Evolutionary conservation across 2,797 vertebrate genomes (phyloP).

Genomic region (Eulemur coronatus): DNA sequence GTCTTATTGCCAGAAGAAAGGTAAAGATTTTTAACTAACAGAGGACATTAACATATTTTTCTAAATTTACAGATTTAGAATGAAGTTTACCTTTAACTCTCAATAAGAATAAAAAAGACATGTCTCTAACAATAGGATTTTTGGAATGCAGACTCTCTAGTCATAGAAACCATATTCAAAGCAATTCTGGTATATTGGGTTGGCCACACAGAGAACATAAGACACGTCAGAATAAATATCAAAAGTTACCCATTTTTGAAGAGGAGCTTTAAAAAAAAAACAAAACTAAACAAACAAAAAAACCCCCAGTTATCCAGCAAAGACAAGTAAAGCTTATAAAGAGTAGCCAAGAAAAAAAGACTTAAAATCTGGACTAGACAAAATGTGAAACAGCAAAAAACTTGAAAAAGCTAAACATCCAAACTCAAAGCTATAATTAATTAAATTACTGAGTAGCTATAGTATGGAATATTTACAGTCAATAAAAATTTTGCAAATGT

Average conservation of each 20-base stretch:
- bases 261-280: too few relatives aligned
- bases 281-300: too few relatives aligned
- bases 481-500: neutral
- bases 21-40: constrained; percentile 2
- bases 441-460: neutral
- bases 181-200: neutral
- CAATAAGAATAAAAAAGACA: neutral
- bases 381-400: neutral
- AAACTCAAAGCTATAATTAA: neutral
- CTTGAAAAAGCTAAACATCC: neutral
- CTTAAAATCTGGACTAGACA: neutral
- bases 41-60: neutral
- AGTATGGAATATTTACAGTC: neutral
- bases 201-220: neutral
- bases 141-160: neutral
- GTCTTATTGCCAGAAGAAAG: neutral
- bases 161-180: neutral
- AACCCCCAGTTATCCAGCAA: neutral
- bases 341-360: neutral
- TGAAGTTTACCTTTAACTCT: neutral
- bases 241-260: neutral
- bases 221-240: neutral
- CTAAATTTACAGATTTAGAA: constrained; percentile 14
- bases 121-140: neutral
- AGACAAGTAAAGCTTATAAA: neutral